phyloP scores from a whole-genome alignment of 2,888 invertebrate genomes.

The Limnephilus rhombicus region DNA sequence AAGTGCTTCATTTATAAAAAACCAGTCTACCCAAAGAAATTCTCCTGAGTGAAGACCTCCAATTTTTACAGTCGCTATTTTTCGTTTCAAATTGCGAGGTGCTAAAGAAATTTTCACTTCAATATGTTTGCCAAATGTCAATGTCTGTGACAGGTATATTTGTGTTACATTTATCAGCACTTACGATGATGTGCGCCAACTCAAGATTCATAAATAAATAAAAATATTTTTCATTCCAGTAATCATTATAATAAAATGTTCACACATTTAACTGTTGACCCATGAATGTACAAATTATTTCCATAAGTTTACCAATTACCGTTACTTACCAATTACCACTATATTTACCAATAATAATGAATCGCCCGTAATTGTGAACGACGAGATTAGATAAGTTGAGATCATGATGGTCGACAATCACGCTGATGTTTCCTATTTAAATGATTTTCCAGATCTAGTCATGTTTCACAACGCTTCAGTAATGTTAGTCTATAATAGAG shows the following conservation, averaged over 20 bases:
- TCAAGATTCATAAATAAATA: too few relatives aligned
- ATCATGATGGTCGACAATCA: not conserved
- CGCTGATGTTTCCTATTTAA: not conserved
- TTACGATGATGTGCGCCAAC: too few relatives aligned
- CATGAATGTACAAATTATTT: not conserved
- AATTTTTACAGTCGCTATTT: too few relatives aligned
- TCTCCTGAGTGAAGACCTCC: too few relatives aligned
- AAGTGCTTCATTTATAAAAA: too few relatives aligned
- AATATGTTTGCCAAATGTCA: too few relatives aligned
- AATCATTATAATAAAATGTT: not conserved
- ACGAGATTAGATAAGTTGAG: not conserved
- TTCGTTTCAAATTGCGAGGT: too few relatives aligned
- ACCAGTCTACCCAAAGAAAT: too few relatives aligned
- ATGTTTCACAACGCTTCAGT: not conserved
- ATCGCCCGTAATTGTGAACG: conserved; percentile 9
- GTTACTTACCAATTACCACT: not conserved
- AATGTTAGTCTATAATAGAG: not conserved
- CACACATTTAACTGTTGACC: conserved; percentile 4
- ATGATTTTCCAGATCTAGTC: conserved; percentile 10
- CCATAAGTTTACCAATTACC: not conserved
- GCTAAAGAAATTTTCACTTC: too few relatives aligned
- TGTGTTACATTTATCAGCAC: too few relatives aligned
- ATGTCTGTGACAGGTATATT: too few relatives aligned
- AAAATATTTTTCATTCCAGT: too few relatives aligned
- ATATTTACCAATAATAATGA: not conserved